A percentile compares a stretch with the other conserved stretches of the same genome.
Conservation (phyloP, 2,113 vertebrate species). For the Fregetta grallaria region DNA sequence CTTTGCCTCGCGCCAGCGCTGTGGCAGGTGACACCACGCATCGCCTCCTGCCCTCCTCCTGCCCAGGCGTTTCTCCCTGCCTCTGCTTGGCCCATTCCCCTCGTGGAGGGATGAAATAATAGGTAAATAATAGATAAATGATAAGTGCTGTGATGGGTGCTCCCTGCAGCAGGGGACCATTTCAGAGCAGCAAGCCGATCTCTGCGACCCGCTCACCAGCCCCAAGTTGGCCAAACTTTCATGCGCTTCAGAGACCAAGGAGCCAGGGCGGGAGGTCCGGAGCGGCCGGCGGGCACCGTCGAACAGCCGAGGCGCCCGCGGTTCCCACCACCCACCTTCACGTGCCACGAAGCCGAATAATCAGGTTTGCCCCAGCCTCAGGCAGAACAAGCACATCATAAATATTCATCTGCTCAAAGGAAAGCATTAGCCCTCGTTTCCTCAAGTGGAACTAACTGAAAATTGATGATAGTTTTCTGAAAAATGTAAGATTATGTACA, state of each 20-base stretch:
- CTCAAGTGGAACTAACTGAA: constrained; percentile 77
- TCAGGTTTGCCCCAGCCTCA: constrained; percentile 2
- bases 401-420: constrained; percentile 75
- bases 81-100: not conserved
- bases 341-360: not conserved
- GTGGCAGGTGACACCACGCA: not conserved
- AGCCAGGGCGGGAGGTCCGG: not conserved
- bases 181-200: not conserved
- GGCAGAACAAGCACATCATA: constrained; percentile 36
- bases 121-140: not conserved
- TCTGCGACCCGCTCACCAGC: accelerated
- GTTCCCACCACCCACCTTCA: not conserved
- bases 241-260: not conserved
- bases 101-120: not conserved
- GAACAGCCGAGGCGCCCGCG: not conserved
- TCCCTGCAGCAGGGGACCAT: not conserved
- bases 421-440: constrained; percentile 66
- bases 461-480: constrained; percentile 73
- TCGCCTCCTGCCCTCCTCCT: not conserved
- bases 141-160: accelerated
- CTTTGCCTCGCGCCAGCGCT: not conserved
- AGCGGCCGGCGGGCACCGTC: not conserved
- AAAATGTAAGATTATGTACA: constrained; percentile 74
- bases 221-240: not conserved
- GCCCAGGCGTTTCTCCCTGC: accelerated